Evolutionary conservation across 2,797 vertebrate genomes (phyloP).

Genomic region (Falco concolor): DNA sequence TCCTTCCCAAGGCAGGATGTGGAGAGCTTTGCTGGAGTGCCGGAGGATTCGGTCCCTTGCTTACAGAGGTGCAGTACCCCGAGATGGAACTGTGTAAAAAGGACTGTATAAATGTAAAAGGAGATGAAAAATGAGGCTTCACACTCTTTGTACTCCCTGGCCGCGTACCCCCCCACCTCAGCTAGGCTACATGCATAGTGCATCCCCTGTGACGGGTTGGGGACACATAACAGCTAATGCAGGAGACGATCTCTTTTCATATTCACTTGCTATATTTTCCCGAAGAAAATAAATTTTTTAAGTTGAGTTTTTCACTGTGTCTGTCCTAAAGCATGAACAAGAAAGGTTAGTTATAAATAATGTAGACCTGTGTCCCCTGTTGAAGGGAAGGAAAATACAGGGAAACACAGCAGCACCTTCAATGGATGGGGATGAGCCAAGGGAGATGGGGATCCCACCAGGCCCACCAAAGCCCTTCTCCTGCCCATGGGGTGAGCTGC

Average conservation of each 20-base stretch:
- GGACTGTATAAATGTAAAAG: not conserved
- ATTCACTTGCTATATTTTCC: not conserved
- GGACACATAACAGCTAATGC: not conserved
- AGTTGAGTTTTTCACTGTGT: not conserved
- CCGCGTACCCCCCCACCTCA: fast-evolving
- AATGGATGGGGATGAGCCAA: not conserved
- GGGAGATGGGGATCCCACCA: not conserved
- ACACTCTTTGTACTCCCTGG: not conserved
- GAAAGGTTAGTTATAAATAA: slow-evolving; percentile 47
- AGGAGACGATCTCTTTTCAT: not conserved
- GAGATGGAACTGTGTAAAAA: not conserved
- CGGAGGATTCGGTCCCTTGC: fast-evolving
- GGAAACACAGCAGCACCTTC: not conserved
- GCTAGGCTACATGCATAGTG: fast-evolving
- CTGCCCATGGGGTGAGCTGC: not conserved
- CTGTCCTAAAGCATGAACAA: not conserved
- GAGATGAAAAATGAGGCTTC: not conserved
- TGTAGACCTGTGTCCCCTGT: not conserved
- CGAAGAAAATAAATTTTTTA: slow-evolving; percentile 32
- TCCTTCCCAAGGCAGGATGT: not conserved
- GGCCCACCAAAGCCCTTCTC: not conserved
- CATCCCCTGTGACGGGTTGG: fast-evolving
- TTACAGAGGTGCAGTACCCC: not conserved
- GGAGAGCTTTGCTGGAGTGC: not conserved
- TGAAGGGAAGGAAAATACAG: not conserved